A percentile compares a stretch with the other conserved stretches of the same genome.
Conservation (phyloP, 2,888 invertebrate species). For the Strigamia crassipes region DNA sequence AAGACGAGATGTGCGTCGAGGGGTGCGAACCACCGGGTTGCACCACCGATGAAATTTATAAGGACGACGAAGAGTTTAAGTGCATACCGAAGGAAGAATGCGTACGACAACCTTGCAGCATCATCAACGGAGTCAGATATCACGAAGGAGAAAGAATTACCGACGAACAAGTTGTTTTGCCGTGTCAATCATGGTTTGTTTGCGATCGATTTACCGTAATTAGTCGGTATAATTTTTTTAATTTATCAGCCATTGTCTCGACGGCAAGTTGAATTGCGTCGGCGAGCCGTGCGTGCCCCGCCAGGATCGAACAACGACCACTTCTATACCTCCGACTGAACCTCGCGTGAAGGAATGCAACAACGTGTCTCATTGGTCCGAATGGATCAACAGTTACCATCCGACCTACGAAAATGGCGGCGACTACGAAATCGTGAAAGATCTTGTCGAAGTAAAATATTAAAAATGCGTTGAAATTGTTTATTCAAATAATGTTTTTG, state of each 20-base stretch:
- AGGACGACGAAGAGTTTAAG: conserved; percentile 69
- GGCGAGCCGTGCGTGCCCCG: conserved; percentile 53
- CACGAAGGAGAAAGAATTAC: conserved; percentile 78
- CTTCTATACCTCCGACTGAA: conserved; percentile 49
- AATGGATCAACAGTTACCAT: conserved; percentile 70
- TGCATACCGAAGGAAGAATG: conserved; percentile 78
- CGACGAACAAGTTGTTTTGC: conserved; percentile 64
- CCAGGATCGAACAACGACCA: conserved; percentile 1
- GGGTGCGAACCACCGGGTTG: conserved; percentile 80
- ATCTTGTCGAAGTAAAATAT: neutral
- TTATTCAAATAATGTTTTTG: neutral
- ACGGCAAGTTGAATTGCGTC: conserved; percentile 55
- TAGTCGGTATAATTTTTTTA: neutral
- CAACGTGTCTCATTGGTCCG: conserved; percentile 71
- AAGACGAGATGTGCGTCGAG: conserved; percentile 77
- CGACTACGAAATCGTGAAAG: conserved; percentile 54
- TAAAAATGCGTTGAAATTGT: neutral
- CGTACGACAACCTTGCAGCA: conserved; percentile 70
- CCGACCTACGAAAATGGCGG: conserved; percentile 55
- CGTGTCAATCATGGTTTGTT: conserved; percentile 74
- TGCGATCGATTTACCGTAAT: neutral
- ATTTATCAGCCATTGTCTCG: conserved; percentile 55
- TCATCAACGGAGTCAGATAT: conserved; percentile 68
- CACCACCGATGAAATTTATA: conserved; percentile 72
- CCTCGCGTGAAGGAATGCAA: conserved; percentile 61